phyloP scores from a whole-genome alignment of 1,140 invertebrate genomes.

The Druon quercuslanigerum region DNA sequence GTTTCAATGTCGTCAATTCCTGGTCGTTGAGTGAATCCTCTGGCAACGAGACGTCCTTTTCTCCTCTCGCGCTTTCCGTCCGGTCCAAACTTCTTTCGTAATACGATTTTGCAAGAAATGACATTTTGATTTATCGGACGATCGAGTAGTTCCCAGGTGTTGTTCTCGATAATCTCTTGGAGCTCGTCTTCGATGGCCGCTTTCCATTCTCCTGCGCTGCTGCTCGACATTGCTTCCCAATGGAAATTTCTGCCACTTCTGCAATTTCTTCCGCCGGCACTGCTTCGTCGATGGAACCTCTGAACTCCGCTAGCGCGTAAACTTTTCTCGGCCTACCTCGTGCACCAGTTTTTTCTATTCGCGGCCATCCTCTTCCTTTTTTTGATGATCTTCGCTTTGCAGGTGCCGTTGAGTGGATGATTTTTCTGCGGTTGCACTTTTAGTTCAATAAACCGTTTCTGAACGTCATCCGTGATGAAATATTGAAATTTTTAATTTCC shows the following conservation, averaged over 20 bases:
- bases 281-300: background rate
- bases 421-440: no score
- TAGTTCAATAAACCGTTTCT: background rate
- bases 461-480: no score
- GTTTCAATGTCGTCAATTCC: conserved; percentile 42
- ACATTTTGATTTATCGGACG: background rate
- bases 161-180: no score
- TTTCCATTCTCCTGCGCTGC: no score
- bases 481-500: no score
- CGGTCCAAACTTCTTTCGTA: no score
- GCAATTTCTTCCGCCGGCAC: background rate
- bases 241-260: background rate
- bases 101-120: no score
- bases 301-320: background rate
- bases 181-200: no score
- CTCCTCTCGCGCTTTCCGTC: conserved; percentile 31
- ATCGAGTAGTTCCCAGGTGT: background rate
- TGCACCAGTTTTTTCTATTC: background rate
- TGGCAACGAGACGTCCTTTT: conserved; percentile 48
- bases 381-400: background rate
- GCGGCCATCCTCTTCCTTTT: conserved; percentile 18
- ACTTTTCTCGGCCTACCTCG: conserved; percentile 18
- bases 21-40: conserved; percentile 43
- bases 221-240: no score
- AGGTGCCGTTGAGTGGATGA: background rate